phyloP scores from a whole-genome alignment of 1,140 invertebrate genomes.

The Cyrtorhinus lividipennis region DNA sequence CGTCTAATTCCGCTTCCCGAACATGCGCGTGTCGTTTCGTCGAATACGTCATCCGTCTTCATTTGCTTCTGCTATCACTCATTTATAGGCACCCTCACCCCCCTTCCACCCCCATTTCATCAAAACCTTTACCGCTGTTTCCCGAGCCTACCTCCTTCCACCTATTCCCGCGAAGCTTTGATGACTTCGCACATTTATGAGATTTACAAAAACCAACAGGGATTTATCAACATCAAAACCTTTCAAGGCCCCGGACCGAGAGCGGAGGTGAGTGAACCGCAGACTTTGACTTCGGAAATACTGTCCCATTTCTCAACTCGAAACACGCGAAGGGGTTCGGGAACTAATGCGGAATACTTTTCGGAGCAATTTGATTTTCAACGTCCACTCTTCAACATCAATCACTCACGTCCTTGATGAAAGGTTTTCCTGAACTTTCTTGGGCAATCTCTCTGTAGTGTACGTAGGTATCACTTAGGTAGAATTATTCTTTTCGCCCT shows the following conservation, averaged over 20 bases:
- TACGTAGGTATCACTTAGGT: no score
- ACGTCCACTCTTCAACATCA: background rate
- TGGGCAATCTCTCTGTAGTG: no score
- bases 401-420: no score
- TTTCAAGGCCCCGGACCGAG: background rate
- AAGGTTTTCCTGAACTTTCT: no score
- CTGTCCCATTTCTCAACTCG: background rate
- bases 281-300: background rate
- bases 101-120: no score
- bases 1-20: background rate
- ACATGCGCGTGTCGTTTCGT: background rate
- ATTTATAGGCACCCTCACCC: slow-evolving; percentile 1
- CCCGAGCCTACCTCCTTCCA: background rate
- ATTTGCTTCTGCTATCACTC: background rate
- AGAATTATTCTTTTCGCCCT: no score
- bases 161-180: background rate
- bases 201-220: background rate
- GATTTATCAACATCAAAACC: background rate
- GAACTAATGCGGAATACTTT: background rate
- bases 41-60: slow-evolving; percentile 1
- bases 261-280: background rate
- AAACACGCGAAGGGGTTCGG: background rate
- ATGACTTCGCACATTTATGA: background rate
- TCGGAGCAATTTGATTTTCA: background rate
- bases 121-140: background rate